Evolutionary conservation across 2,113 vertebrate species (phyloP).

Genomic region (Neodontobutis hainanensis): DNA sequence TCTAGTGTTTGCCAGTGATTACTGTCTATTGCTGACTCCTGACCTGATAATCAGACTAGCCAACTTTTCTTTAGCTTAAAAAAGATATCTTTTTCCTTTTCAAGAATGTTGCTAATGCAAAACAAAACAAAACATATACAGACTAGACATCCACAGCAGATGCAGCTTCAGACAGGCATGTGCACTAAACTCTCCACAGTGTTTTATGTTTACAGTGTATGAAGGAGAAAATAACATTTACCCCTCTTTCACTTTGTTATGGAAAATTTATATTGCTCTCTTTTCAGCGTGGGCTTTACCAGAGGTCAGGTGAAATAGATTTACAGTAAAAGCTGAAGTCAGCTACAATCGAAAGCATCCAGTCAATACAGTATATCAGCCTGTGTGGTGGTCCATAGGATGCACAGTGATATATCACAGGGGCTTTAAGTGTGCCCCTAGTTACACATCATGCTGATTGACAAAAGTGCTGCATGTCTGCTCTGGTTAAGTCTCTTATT

Average conservation of each 20-base stretch:
- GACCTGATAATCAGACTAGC: no score
- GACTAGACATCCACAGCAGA: conserved; percentile 23
- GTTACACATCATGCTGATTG: not conserved
- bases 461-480: not conserved
- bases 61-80: no score
- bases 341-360: conserved; percentile 1
- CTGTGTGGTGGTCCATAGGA: not conserved
- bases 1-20: no score
- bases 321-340: conserved; percentile 26
- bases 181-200: conserved; percentile 1
- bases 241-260: conserved; percentile 8
- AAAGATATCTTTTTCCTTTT: no score
- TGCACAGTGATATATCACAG: conserved; percentile 6
- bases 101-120: conserved; percentile 29
- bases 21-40: no score
- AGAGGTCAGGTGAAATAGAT: conserved; percentile 25
- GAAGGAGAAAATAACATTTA: conserved; percentile 15
- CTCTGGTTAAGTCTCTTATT: no score
- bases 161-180: conserved; percentile 1
- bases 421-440: not conserved
- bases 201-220: conserved; percentile 17
- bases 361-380: conserved; percentile 13
- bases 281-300: conserved; percentile 11
- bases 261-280: not conserved
- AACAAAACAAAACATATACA: conserved; percentile 52